These are phyloP conservation scores for Neoitamus cyanurus DNA, from an alignment of 2,888 invertebrate genomes.

Conservation along the genomic window DNA sequence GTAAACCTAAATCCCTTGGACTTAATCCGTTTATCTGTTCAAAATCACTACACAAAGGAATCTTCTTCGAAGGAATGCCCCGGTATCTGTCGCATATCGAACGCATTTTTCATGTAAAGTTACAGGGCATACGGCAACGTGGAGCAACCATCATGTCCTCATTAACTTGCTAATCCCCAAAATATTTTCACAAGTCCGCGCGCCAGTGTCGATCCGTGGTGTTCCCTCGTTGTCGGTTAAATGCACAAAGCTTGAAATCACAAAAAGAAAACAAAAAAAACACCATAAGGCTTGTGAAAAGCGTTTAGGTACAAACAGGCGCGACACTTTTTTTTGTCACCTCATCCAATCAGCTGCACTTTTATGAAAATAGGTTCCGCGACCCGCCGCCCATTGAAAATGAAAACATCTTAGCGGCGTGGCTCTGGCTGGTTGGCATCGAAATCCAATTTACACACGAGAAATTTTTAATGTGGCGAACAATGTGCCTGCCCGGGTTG, in stretches of 20 bases:
- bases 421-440: neutral
- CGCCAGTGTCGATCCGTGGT: neutral
- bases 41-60: neutral
- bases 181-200: neutral
- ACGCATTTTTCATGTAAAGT: neutral
- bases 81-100: neutral
- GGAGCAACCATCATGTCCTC: neutral
- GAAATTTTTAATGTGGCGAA: neutral
- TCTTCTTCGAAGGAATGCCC: neutral
- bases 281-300: neutral
- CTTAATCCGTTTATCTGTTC: neutral
- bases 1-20: neutral
- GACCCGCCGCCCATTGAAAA: neutral
- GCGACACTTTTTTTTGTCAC: neutral
- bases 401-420: neutral
- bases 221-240: neutral
- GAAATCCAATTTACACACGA: neutral
- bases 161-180: slow-evolving; percentile 1
- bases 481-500: neutral
- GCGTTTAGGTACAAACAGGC: neutral
- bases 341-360: slow-evolving; percentile 1
- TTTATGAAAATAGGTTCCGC: neutral
- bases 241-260: neutral
- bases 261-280: neutral
- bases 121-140: neutral